Evolutionary conservation across 2,888 invertebrate species (phyloP).

Genomic region (Priapulus caudatus): DNA sequence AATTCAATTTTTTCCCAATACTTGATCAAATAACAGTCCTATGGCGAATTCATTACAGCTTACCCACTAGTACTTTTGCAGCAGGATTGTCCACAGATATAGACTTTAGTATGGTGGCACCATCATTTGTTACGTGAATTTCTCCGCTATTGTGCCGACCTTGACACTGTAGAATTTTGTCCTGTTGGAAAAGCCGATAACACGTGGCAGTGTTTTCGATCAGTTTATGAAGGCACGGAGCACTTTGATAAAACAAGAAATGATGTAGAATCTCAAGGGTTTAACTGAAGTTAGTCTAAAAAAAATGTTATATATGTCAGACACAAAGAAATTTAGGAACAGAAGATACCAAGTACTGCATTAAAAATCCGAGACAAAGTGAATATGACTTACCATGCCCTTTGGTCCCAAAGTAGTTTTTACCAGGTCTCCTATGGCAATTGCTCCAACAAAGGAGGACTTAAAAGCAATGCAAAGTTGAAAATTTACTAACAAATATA

Average conservation of each 20-base stretch:
- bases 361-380: background rate
- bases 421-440: conserved; percentile 94
- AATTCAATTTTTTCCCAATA: no score
- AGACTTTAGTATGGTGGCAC: conserved; percentile 91
- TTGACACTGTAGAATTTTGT: conserved; percentile 44
- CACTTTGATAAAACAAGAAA: no score
- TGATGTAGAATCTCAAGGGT: no score
- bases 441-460: conserved; percentile 95
- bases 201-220: no score
- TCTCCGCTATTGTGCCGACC: conserved; percentile 31
- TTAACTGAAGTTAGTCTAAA: no score
- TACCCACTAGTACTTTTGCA: conserved; percentile 84
- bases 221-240: no score
- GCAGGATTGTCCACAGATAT: conserved; percentile 98
- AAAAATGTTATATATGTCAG: no score
- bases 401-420: conserved; percentile 97
- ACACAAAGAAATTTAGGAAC: no score
- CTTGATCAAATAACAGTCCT: no score
- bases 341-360: background rate
- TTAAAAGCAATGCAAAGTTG: conserved; percentile 24
- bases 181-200: conserved; percentile 38
- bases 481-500: background rate
- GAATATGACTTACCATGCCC: conserved; percentile 62
- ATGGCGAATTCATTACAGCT: no score
- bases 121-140: conserved; percentile 96